phyloP scores from a whole-genome alignment of 2,113 vertebrate genomes.

The Xenopus borealis region DNA sequence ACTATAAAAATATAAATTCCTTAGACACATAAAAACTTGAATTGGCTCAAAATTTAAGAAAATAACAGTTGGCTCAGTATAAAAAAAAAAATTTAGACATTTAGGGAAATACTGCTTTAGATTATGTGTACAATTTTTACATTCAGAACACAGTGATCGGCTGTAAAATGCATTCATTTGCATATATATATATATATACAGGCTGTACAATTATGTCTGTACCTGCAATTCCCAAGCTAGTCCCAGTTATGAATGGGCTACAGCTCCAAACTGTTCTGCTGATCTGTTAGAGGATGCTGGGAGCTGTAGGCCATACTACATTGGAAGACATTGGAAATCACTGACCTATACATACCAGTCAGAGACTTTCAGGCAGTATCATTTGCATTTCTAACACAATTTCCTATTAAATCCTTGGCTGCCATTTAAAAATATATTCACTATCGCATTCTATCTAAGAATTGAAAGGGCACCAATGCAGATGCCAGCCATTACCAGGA shows the following conservation, averaged over 20 bases:
- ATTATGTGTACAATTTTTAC: slow-evolving; percentile 5
- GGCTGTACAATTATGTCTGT: background rate
- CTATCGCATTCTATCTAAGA: too few relatives aligned
- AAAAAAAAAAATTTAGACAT: slow-evolving; percentile 40
- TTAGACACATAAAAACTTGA: background rate
- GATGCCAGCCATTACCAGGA: too few relatives aligned
- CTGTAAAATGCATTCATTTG: background rate
- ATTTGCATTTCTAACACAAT: background rate
- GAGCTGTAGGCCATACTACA: too few relatives aligned
- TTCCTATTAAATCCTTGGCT: background rate
- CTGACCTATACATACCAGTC: too few relatives aligned
- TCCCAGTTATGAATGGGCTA: background rate
- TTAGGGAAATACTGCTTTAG: background rate
- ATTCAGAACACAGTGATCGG: background rate
- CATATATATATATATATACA: background rate
- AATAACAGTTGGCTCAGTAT: slow-evolving; percentile 52
- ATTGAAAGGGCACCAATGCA: too few relatives aligned
- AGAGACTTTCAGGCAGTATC: background rate
- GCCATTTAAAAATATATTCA: background rate
- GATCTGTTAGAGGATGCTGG: too few relatives aligned
- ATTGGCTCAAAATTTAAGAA: slow-evolving; percentile 31
- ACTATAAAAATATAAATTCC: background rate
- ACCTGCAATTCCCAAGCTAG: background rate
- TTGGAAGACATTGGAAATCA: too few relatives aligned
- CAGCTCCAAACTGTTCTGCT: background rate